Percentiles rank a stretch among this genome's conserved stretches.
These are phyloP conservation scores for Aphaenogaster floridana DNA, from an alignment of 1,140 invertebrate genomes.

Conservation along the genomic window DNA sequence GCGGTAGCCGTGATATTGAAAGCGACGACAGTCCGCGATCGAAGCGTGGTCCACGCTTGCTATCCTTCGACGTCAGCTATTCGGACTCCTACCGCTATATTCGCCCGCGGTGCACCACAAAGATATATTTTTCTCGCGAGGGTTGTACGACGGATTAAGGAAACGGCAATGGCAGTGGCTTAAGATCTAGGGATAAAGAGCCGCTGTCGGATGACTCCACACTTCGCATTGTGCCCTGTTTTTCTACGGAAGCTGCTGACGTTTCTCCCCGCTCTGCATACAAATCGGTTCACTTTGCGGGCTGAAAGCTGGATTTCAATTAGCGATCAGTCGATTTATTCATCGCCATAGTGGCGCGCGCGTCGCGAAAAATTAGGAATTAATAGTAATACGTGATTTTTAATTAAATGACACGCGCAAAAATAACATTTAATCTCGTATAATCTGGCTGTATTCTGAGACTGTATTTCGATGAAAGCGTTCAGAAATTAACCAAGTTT, in stretches of 20 bases:
- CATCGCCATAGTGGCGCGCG: background rate
- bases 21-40: conserved; percentile 47
- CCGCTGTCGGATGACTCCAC: conserved; percentile 51
- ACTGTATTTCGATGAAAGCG: conserved; percentile 4
- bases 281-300: conserved; percentile 54
- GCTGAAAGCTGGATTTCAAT: conserved; percentile 55
- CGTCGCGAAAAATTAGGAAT: conserved; percentile 13
- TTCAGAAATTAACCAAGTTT: conserved; percentile 53
- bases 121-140: conserved; percentile 63
- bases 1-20: conserved; percentile 57
- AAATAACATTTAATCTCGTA: conserved; percentile 26
- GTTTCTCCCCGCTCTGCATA: conserved; percentile 30
- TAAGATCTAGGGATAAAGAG: conserved; percentile 43
- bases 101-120: conserved; percentile 50
- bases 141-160: conserved; percentile 70
- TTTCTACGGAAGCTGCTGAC: conserved; percentile 47
- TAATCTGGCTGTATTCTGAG: background rate
- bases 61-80: conserved; percentile 54
- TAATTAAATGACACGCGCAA: conserved; percentile 28
- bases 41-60: conserved; percentile 4
- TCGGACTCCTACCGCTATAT: conserved; percentile 4
- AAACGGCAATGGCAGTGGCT: conserved; percentile 46
- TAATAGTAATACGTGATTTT: background rate
- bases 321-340: conserved; percentile 44
- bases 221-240: conserved; percentile 47